Evolutionary conservation across 2,888 invertebrate genomes (phyloP), one percentile per base, ranked within the genome.

Genomic region (Portevinia maculata): DNA sequence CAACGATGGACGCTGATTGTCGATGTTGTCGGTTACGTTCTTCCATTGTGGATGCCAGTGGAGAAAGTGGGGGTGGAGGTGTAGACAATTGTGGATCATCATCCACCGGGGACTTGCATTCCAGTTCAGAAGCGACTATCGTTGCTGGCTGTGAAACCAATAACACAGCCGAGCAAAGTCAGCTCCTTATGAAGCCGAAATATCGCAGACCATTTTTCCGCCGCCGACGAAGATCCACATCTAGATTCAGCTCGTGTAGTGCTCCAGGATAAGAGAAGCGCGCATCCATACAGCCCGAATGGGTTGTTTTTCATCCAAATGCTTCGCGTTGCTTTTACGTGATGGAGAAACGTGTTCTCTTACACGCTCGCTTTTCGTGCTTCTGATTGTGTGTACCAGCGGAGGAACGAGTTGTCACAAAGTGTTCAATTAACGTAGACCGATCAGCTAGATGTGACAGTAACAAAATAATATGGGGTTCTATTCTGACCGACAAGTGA

Each of bases 161-260:
- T 15, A 53, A 57, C n/a, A 57, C 69, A 24, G 62, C 67, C 34
- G 78, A 74, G n/a, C 78, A 74, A 30, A 71, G 57, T 52, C 62
- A 78, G 8, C 76, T 83, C 52, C 34, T 76, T 3, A 39, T 59
- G 2, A 76, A 76, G 30, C 48, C 76, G 11, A 76, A 76, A 39
- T 60, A 60, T 19, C 76, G 76, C 21, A 41, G 60, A 28, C 30
- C 81, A 30, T 76, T 81, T 41, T 78, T 78, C 13, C 83, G 83
- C 17, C 78, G 78, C 50, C 78, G 78, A 32, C 74, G 87, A 8
- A 85, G 85, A 1, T 85, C 86, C 9, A 79, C 85, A 24, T 85
- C 86, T 1, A 52, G 85, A 19, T 85, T 84, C 30, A 85, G 86
- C 17, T 84, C 86, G 6, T 85, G 85, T 62, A 87, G 87, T 84